Base-by-base conservation (phyloP, 2,888 invertebrate genomes). In the Andrena praecox region DNA sequence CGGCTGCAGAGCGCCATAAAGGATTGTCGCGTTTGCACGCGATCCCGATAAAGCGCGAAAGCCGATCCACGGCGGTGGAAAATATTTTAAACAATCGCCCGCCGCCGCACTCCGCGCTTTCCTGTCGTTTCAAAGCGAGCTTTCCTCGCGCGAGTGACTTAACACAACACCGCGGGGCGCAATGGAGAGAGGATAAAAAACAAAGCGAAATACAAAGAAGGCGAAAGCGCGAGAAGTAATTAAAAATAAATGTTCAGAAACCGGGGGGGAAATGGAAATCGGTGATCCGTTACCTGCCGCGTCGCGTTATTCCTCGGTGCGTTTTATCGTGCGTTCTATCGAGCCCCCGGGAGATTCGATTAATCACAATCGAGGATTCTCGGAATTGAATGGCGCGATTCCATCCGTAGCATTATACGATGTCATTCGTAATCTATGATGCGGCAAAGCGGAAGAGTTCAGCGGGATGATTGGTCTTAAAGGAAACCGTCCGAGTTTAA, bases 31-130 rank as follows among this genome's bases (percentile, higher is more conserved):
- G 3, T 67, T 59, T 6, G 20, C 33, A n/a, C 33, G 24, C 75
- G 69, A 54, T 69, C 50, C n/a, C 75, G 42, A 42, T 63, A 69
- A 54, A 76, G 54, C 50, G 75, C 42, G 29, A 54, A 52, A 67
- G 50, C 6, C 20, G 52, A 35, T 66, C 35, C n/a, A 12, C 12
- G 12, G 5, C 27, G 56, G 20, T 2, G 54, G 62, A 27, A 62
- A 76, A 52, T 69, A 70, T 76, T 76, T 70, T 42, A 66, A 74
- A 67, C 48, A 74, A 74, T 59, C 1, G 27, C 20, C 24, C 4
- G 1, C 54, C 31, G n/a, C 10, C 6, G 12, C 1, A n/a, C 1
- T 8, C 7, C 10, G 12, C 24, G 12, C 2, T 59, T 66, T 16
- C 42, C 29, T 12, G 7, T 5, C 35, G 24, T 69, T 69, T 48